Evolutionary conservation across 1,140 invertebrate genomes (phyloP), one percentile per base, ranked within the genome.

Genomic region (Aphelenchoides fujianensis): DNA sequence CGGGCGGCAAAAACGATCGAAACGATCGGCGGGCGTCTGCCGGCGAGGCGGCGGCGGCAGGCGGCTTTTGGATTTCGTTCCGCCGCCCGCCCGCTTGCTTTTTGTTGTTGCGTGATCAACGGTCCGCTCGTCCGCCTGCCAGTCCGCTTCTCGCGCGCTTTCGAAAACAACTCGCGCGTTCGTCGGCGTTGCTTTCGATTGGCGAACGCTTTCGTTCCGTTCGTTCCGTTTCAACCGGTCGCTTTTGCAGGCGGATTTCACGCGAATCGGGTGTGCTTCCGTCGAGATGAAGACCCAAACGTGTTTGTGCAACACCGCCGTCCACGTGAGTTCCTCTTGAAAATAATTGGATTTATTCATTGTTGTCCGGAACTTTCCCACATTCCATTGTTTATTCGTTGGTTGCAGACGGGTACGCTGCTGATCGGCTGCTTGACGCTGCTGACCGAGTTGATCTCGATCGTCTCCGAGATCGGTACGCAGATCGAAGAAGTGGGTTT

Each of bases 401-500:
- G 12, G 12, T 48, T 48, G 12, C 23, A 59, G 5, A 59, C 55
- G 12, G 55, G 55, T 30, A 7, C 55, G 7, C 7, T 59, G 7
- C 19, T 59, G 5, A 59, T 59, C 55, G 55, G 55, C 55, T 7
- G 7, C 55, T 19, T 59, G 5, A 7, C 5, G 12, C 34, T 59
- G 55, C 7, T 59, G 12, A 5, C 19, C 55, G 55, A 23, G 34
- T 16, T 19, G 27, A 59, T 5, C 34, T 5, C 5, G 27, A 59
- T 59, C 34, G 5, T 59, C 27, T 59, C 34, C 5, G 55, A 59
- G 34, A 23, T 23, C 23, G 28, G 12, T 23, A 7, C 5, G 7
- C 55, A 59, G 5, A 7, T 5, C 55, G 55, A 59, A 59, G 55
- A 59, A 5, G 55, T 59, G 7, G 19, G 55, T 19, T 59, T 19